Conservation (phyloP, 2,888 invertebrate genomes). For the Alsophila aescularia region DNA sequence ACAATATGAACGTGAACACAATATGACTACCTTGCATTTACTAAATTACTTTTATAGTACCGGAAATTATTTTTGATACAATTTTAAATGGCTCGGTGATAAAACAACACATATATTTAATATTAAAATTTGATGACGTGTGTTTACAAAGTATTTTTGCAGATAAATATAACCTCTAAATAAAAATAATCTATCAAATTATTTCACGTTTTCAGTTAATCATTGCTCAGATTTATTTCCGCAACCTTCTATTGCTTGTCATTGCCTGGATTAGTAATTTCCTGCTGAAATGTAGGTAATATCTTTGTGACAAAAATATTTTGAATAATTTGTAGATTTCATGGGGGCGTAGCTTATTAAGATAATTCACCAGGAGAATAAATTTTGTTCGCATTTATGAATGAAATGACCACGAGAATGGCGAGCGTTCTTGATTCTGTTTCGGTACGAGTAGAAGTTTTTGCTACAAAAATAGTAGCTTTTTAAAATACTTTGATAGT, state of each 20-base stretch:
- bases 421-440: too few species aligned
- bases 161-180: not conserved
- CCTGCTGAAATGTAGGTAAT: not conserved
- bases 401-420: too few species aligned
- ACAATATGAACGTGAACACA: too few species aligned
- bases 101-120: too few species aligned
- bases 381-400: too few species aligned
- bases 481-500: too few species aligned
- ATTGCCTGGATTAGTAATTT: not conserved
- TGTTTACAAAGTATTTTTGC: too few species aligned
- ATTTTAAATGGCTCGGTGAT: not conserved
- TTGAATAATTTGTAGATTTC: not conserved
- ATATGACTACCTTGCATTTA: not conserved
- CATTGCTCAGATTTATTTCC: not conserved
- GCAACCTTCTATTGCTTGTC: not conserved
- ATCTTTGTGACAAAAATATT: not conserved
- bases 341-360: too few species aligned
- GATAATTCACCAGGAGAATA: too few species aligned
- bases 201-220: not conserved
- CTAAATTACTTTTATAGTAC: not conserved
- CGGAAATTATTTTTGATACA: not conserved
- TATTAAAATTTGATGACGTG: too few species aligned
- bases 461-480: too few species aligned
- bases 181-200: constrained; percentile 11
- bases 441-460: too few species aligned